Base-by-base conservation (phyloP, 2,113 vertebrate genomes). In the Stigmatopora argus region DNA sequence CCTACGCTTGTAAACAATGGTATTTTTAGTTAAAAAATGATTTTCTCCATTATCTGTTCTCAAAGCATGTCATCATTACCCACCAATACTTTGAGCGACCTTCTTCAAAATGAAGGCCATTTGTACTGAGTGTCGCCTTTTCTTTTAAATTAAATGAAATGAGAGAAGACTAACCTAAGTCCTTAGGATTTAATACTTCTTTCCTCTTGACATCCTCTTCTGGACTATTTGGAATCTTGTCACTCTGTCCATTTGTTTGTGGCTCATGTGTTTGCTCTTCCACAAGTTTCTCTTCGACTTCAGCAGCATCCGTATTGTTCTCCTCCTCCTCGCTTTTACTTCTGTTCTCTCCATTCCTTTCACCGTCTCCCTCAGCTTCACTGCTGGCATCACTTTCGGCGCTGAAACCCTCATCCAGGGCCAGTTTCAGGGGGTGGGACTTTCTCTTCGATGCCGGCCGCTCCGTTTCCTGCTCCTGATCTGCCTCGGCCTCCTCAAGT, bases 381-480 rank as follows among this genome's bases (percentile, higher is more conserved):
- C 94, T 94, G 0, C 95, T 94, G 71, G 87, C 91, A 0, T 99
- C 96, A 0, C 93, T 98, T 80, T 98, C 96, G 0, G 90, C 83
- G 0, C 93, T 92, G 79, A 92, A 97, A 75, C 95, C 93, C 80
- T 96, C 95, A 1, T 96, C 95, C 82, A 96, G 83, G 62, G 93
- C 90, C 80, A 98, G 88, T 74, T 94, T 95, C 85, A 99, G 90
- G 0, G 94, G 94, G 12, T 94, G 92, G n/a, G 94, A 92, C 90
- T 97, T 98, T 86, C 95, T 94, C 84, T 96, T 97, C 4, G 93
- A 92, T 61, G 88, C 84, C 19, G 93, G 90, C 38, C 91, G 90
- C 66, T 89, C 88, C 5, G 75, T n/a, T 48, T 94, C 87, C 71
- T 78, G 69, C 62, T 88, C 87, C 26, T 79, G 86, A 78, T 94